Evolutionary conservation across 2,888 invertebrate species (phyloP).

Genomic region (Phengaris alcon): DNA sequence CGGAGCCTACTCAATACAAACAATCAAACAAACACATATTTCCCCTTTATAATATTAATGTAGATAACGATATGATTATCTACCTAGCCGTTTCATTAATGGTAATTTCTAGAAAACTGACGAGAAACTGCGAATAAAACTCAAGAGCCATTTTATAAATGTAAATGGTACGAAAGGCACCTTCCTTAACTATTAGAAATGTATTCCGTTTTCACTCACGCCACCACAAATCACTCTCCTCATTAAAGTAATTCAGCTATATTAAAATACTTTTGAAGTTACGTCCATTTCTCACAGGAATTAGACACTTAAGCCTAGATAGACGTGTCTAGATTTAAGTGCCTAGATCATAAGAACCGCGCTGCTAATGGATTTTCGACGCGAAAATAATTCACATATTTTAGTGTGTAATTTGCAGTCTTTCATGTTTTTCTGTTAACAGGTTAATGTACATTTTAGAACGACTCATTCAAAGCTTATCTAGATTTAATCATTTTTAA

Average conservation of each 20-base stretch:
- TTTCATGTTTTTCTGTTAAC: not conserved
- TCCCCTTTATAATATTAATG: too few relatives aligned
- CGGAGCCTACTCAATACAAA: too few relatives aligned
- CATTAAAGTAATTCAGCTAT: slow-evolving; percentile 9
- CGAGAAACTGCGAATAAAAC: not conserved
- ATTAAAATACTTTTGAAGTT: slow-evolving; percentile 27
- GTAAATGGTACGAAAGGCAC: not conserved
- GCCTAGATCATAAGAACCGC: slow-evolving; percentile 41
- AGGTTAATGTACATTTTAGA: not conserved
- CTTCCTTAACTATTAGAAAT: not conserved
- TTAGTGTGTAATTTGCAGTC: slow-evolving; percentile 1
- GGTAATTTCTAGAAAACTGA: too few relatives aligned
- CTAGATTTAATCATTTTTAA: not conserved
- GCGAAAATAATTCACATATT: slow-evolving; percentile 7
- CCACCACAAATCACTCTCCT: slow-evolving; percentile 2
- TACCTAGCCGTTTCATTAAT: too few relatives aligned
- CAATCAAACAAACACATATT: too few relatives aligned
- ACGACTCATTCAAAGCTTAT: not conserved
- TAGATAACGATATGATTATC: too few relatives aligned
- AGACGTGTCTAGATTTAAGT: slow-evolving; percentile 43
- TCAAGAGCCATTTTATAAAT: not conserved
- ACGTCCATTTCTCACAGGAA: slow-evolving; percentile 38
- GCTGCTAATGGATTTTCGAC: slow-evolving; percentile 39
- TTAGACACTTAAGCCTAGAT: slow-evolving; percentile 41
- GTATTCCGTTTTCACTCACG: slow-evolving; percentile 16